A percentile compares a stretch with the other conserved stretches of the same genome.
These are phyloP conservation scores for Nemapogon koenigi DNA, from an alignment of 2,888 invertebrate genomes.

Conservation along the genomic window DNA sequence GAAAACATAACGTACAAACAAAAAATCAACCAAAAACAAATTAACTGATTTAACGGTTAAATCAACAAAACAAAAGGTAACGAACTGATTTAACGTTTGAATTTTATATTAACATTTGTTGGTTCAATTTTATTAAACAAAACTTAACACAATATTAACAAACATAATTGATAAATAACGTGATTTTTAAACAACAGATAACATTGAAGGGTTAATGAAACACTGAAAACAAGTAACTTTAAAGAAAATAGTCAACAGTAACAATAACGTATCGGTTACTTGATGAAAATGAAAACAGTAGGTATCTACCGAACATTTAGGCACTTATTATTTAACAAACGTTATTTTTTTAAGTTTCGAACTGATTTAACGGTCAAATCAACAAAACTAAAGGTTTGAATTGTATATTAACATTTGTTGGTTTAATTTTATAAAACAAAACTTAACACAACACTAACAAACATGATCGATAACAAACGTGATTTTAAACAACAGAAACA, in stretches of 20 bases:
- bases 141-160: constrained; percentile 7
- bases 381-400: too few species aligned
- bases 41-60: constrained; percentile 3
- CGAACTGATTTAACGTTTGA: too few species aligned
- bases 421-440: too few species aligned
- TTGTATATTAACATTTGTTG: too few species aligned
- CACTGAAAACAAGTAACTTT: constrained; percentile 7
- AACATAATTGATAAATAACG: constrained; percentile 6
- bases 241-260: constrained; percentile 19
- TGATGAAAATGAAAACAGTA: constrained; percentile 30
- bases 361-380: constrained; percentile 5
- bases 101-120: too few species aligned
- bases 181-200: constrained; percentile 6
- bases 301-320: constrained; percentile 63
- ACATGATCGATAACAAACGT: constrained; percentile 2
- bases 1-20: constrained; percentile 6
- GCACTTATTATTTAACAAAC: constrained; percentile 31
- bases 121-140: too few species aligned
- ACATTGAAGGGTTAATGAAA: constrained; percentile 8
- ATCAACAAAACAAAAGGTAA: too few species aligned
- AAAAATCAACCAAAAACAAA: constrained; percentile 20
- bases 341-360: too few species aligned
- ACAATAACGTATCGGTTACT: constrained; percentile 17
- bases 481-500: constrained; percentile 7
- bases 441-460: constrained; percentile 7